phyloP scores from a whole-genome alignment of 2,113 vertebrate species.

The Sapajus apella region DNA sequence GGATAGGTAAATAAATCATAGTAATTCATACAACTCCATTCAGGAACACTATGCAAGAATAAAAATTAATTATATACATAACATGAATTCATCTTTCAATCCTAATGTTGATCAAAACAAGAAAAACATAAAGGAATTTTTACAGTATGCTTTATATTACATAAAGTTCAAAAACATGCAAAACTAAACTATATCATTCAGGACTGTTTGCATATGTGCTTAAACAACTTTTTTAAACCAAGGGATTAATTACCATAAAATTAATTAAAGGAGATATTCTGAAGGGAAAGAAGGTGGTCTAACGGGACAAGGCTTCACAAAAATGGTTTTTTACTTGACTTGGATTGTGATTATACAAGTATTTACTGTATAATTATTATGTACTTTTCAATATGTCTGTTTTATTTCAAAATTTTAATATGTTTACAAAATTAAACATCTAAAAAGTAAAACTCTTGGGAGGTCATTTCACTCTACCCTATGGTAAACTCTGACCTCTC shows the following conservation, averaged over 20 bases:
- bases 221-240: background rate
- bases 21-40: background rate
- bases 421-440: background rate
- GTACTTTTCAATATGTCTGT: background rate
- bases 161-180: background rate
- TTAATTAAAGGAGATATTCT: background rate
- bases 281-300: background rate
- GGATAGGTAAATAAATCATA: background rate
- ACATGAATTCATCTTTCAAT: conserved; percentile 28
- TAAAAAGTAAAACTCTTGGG: conserved; percentile 71
- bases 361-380: background rate
- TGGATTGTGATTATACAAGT: background rate
- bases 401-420: background rate
- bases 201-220: background rate
- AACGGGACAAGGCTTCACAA: background rate
- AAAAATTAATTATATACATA: background rate
- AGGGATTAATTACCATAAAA: background rate
- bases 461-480: conserved; percentile 67
- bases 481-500: conserved; percentile 33
- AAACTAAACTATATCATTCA: background rate
- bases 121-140: background rate
- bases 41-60: background rate
- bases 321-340: background rate
- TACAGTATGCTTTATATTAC: background rate
- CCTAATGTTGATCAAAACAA: background rate